Base-by-base conservation (phyloP, 2,113 vertebrate genomes). In the Chunga burmeisteri region DNA sequence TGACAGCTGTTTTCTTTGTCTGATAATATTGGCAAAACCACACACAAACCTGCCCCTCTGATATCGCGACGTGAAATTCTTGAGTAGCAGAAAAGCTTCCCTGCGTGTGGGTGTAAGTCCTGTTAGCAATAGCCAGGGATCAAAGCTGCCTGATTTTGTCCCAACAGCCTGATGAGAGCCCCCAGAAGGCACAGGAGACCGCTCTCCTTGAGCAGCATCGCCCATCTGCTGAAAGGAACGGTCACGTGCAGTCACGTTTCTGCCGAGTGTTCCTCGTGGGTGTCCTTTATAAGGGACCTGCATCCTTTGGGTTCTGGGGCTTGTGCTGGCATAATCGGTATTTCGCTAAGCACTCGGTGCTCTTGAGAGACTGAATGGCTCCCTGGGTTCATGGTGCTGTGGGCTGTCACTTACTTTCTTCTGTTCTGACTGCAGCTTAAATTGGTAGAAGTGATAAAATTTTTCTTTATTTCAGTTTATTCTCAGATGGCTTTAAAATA, bases 61-160 rank as follows among this genome's bases (percentile, higher is more conserved):
- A 5, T 32, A 16, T 0, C 20, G 4, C 2, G 12, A 13, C 0
- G 0, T 12, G 56, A 14, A 14, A 36, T 26, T 19, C 3, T 2
- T 2, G 46, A 61, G 75, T 22, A 13, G 11, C 1, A 0, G 11
- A 29, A 25, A 12, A 25, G 23, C 25, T 65, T 68, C 55, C 49
- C 47, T 53, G 26, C 10, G 0, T 14, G 5, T 38, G 26, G 25
- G 3, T 7, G 0, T 14, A 29, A 38, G 52, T 15, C 8, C 49
- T 62, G 10, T 55, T n/a, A 50, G 49, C 5, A 2, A 17, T 20
- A 65, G 32, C 38, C n/a, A 7, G 32, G 46, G 26, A 4, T 46
- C 15, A 3, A 4, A 2, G 7, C 0, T 10, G 1, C 0, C 3
- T 53, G 67, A 8, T 15, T 7, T 21, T 59, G 58, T 63, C 42